Conservation (phyloP, 2,113 vertebrate species). For the Antigone vipio region DNA sequence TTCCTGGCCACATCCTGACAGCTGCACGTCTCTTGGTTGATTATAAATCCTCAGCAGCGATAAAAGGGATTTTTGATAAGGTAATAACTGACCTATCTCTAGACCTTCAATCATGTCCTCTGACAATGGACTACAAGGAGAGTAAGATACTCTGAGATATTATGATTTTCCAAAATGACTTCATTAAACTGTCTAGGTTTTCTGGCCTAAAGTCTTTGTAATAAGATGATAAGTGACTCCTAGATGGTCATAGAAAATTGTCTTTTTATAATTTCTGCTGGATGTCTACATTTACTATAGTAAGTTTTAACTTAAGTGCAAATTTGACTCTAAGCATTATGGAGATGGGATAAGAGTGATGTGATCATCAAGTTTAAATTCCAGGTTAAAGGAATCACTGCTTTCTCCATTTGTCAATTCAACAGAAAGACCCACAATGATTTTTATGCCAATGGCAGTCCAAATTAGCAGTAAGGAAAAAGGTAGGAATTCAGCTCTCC, state of each 20-base stretch:
- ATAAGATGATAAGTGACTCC: not conserved
- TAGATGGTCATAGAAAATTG: not conserved
- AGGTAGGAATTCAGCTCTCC: not conserved
- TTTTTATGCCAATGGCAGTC: not conserved
- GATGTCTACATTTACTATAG: not conserved
- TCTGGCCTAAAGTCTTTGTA: not conserved
- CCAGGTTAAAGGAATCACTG: not conserved
- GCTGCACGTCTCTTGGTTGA: slow-evolving; percentile 14
- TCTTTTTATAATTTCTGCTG: not conserved
- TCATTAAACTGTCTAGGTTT: slow-evolving; percentile 1
- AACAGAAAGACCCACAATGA: not conserved
- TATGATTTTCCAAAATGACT: slow-evolving; percentile 23
- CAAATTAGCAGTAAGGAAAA: not conserved
- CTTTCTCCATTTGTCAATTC: not conserved
- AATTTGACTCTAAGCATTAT: not conserved
- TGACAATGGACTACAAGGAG: slow-evolving; percentile 15
- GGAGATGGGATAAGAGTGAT: not conserved
- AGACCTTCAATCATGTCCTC: slow-evolving; percentile 15
- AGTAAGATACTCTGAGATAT: not conserved
- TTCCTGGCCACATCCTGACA: slow-evolving; percentile 3
- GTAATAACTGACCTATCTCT: slow-evolving; percentile 42
- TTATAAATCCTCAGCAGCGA: not conserved
- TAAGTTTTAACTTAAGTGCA: not conserved
- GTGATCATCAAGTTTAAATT: not conserved
- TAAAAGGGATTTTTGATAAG: slow-evolving; percentile 50